Evolutionary conservation across 2,888 invertebrate species (phyloP), one percentile per base, ranked within the genome.

Genomic region (Phragmatobia fuliginosa): DNA sequence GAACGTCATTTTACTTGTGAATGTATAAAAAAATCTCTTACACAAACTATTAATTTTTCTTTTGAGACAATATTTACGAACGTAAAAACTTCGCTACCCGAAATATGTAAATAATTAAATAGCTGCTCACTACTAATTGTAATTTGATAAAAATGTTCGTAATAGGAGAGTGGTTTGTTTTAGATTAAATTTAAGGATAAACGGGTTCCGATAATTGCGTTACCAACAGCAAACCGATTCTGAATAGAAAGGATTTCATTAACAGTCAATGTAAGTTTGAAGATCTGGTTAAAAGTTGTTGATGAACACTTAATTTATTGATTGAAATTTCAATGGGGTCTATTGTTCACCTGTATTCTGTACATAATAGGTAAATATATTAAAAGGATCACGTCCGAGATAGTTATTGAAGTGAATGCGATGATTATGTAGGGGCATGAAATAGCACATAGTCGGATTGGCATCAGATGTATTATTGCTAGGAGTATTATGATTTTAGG

Each of bases 171-270:
- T 41, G 36, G 49, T 64, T 36, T 33, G 21, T 59, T 66, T 41
- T 31, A 59, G 32, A 38, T 66, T 38, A 32, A 41, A 41, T 59
- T 59, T n/a, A 4, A 18, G 21, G 21, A 36, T 7, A 59, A 66
- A 66, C 59, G 58, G 58, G 58, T 66, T 31, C 38, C 59, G 58
- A 56, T 65, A 65, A 66, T 59, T 66, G 66, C n/a, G 16, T 41
- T 59, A 58, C 31, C 58, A 59, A 59, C 14, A 21, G n/a, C 59
- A 52, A 31, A 66, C 58, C 59, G 38, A n/a, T 59, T 58, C 41
- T 28, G 32, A 66, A 59, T 66, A 25, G 52, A 18, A 52, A 56
- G 28, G 56, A 33, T 25, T 36, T 52, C 52, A 64, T 64, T 64
- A 33, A 33, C 33, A 64, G 52, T 52, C 28, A 56, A 56, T n/a